A percentile compares a stretch with the other conserved stretches of the same genome.
Evolutionary conservation across 1,140 invertebrate genomes (phyloP).

Genomic region (Diabrotica undecimpunctata): DNA sequence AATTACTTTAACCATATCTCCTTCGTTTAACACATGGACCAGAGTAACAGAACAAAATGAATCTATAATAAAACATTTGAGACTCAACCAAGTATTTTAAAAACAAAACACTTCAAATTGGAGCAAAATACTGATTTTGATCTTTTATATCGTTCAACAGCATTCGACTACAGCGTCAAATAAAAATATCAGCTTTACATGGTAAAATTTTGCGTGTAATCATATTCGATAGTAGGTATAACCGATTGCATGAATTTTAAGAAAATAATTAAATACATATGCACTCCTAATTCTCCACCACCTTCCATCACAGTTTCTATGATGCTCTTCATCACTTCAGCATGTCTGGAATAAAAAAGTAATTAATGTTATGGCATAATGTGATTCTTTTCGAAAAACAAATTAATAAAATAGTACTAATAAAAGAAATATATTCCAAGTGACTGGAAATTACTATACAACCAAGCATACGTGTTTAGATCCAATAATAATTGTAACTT

Average conservation of each 20-base stretch:
- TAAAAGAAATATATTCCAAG: too few species aligned
- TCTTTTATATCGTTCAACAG: too few species aligned
- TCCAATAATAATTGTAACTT: too few species aligned
- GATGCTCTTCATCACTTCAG: constrained; percentile 99
- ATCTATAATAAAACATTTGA: too few species aligned
- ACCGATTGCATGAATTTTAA: constrained; percentile 99
- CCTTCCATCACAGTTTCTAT: constrained; percentile 96
- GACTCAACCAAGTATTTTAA: background rate
- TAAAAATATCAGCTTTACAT: constrained; percentile 54
- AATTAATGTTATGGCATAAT: constrained; percentile 13
- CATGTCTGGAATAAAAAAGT: constrained; percentile 69
- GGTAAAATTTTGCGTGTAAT: constrained; percentile 97
- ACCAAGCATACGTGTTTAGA: too few species aligned
- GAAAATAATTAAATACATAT: constrained; percentile 98
- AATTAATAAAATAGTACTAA: background rate
- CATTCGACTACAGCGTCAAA: too few species aligned
- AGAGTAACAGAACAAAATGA: too few species aligned
- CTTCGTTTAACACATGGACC: too few species aligned
- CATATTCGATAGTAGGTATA: constrained; percentile 99
- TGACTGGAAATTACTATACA: too few species aligned
- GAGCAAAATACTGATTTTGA: background rate
- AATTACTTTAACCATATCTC: too few species aligned
- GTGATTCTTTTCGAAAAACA: background rate
- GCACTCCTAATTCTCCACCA: constrained; percentile 92
- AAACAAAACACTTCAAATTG: constrained; percentile 1